phyloP scores from a whole-genome alignment of 2,113 vertebrate species.

The Seriola aureovittata region DNA sequence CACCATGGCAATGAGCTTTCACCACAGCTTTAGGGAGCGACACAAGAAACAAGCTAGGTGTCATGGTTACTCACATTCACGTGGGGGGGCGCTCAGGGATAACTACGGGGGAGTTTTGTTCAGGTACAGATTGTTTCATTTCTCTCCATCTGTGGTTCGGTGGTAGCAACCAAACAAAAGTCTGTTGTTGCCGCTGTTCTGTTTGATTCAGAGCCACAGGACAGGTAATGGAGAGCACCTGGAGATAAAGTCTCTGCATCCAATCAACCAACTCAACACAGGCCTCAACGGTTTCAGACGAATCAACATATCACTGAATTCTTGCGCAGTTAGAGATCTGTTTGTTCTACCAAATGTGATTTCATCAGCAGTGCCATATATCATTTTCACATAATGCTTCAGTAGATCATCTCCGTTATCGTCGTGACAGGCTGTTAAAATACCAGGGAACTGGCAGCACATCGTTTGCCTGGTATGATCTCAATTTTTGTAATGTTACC shows the following conservation, averaged over 20 bases:
- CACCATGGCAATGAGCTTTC: conserved; percentile 55
- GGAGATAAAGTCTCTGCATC: conserved; percentile 27
- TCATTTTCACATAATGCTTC: conserved; percentile 8
- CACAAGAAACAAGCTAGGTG: conserved; percentile 1
- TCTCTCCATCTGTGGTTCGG: neutral
- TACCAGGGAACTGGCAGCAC: conserved; percentile 47
- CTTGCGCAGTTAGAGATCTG: neutral
- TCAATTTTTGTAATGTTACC: neutral
- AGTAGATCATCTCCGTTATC: conserved; percentile 3
- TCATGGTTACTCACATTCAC: neutral
- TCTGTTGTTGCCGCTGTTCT: conserved; percentile 43
- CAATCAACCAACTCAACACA: conserved; percentile 18
- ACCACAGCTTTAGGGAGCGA: neutral
- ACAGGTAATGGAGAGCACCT: conserved; percentile 77
- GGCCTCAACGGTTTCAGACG: neutral
- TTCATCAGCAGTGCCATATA: conserved; percentile 5
- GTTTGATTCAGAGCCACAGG: conserved; percentile 65
- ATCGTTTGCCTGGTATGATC: conserved; percentile 12
- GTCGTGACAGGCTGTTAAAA: conserved; percentile 27
- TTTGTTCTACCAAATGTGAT: conserved; percentile 9
- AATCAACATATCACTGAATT: conserved; percentile 18
- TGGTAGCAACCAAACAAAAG: conserved; percentile 25
- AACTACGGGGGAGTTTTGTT: no score
- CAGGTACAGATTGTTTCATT: conserved; percentile 37
- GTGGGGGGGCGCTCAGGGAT: neutral